Base-by-base conservation (phyloP, 2,888 invertebrate species). In the Hypolimnas misippus region DNA sequence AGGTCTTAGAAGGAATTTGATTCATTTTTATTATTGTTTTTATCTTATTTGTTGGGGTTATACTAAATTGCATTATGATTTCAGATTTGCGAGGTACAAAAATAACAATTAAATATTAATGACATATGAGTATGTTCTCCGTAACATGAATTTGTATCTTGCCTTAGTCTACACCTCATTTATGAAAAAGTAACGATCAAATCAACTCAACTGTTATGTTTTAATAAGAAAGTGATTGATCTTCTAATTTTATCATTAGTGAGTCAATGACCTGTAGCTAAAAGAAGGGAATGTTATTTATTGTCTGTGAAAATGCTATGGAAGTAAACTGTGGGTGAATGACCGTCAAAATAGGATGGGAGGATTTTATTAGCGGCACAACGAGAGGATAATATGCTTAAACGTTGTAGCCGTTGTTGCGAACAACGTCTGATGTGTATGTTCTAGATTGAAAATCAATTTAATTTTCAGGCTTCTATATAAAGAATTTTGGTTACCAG, bases 321-420 rank as follows among this genome's bases (percentile, higher is more conserved):
- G 56, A 50, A 58, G 60, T 52, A 40, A 57, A 57, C 52, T 49
- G 40, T 55, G 58, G 65, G 65, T 61, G 52, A 65, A 63, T 56
- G 63, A 57, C 54, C 67, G 59, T 40, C 56, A 44, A 63, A 65
- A 63, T 58, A 33, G 38, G 46, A 44, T 60, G 52, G 49, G 57
- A 57, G 35, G 54, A 57, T 57, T 59, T 62, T 62, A 65, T 60
- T 67, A 57, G 12, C 44, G 31, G 14, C 21, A 21, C 3, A 38
- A 33, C 31, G 29, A 19, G 42, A 19, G 7, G 8, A 42, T 42
- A 8, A 51, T 19, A 58, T 42, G 42, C 29, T 12, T 51, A 42
- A 42, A 31, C 51, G 57, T 42, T 51, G 40, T 29, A 40, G 35
- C 1, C 10, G 35, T 35, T n/a, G 35, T 35, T 33, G 29, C 19